Conservation (phyloP, 92 coral and sea anemone species). For the Hydrozoanthus gracilis region DNA sequence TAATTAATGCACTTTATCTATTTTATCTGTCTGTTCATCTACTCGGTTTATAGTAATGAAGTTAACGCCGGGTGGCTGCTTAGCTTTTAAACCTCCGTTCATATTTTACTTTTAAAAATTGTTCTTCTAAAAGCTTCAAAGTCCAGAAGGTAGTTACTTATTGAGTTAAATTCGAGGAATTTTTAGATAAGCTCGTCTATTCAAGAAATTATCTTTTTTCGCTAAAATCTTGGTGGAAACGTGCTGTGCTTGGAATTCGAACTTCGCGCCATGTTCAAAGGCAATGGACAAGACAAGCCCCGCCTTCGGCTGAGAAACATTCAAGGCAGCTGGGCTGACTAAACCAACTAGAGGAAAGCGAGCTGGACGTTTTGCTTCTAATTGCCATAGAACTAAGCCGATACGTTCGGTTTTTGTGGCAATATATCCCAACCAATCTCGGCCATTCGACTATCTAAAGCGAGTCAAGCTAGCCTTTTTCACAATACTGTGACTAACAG, state of each 20-base stretch:
- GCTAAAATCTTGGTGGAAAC: conserved; percentile 4
- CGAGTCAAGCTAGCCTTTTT: background rate
- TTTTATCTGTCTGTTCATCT: no score
- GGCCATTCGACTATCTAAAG: background rate
- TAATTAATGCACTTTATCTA: background rate
- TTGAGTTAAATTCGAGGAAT: background rate
- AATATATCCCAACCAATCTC: conserved; percentile 4
- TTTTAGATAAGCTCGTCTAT: conserved; percentile 1
- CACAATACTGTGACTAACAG: conserved; percentile 11
- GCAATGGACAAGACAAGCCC: conserved; percentile 16
- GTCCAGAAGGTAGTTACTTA: background rate
- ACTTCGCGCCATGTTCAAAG: conserved; percentile 24
- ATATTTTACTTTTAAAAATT: no score
- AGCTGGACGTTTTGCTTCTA: background rate
- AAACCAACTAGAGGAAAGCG: conserved; percentile 30
- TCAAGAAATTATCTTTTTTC: background rate
- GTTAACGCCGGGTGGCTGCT: no score
- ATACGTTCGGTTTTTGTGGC: background rate
- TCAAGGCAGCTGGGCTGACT: conserved; percentile 21
- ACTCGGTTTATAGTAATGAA: no score
- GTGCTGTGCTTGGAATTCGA: conserved; percentile 11
- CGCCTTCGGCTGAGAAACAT: conserved; percentile 1
- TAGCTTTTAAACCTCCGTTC: no score
- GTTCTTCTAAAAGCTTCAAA: no score
- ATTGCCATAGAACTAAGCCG: background rate